Base-by-base conservation (phyloP, 2,797 vertebrate species). In the Danionella dracula region DNA sequence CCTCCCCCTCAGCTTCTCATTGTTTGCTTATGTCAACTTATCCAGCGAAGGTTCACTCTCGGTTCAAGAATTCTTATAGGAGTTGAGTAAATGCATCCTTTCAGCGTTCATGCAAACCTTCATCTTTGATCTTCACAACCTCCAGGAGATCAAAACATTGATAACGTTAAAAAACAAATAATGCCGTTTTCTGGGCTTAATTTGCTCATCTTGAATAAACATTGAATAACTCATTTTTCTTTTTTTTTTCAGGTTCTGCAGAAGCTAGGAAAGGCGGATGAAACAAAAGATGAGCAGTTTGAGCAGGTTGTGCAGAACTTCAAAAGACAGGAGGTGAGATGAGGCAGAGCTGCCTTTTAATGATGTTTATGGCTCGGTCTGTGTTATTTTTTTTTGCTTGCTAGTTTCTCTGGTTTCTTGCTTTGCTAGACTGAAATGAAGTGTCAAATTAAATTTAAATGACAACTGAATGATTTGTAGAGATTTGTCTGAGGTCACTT, bases 281-380 rank as follows among this genome's bases (percentile, higher is more conserved):
- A 98, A 82, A 99, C 96, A 32, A 97, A 95, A 90, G 96, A 99
- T 69, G 96, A 97, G 68, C 95, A 98, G 79, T 99, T 99, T 84
- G 96, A 97, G 78, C 94, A 97, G 76, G 93, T 94, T 4, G 93
- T 99, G 60, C 83, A 92, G 73, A 99, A 99, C 84, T 99, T 99
- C 87, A 95, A 94, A 79, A 87, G 91, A 21, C 96, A 99, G 84
- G 95, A 99, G 90, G 95, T 96, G 73, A 88, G 84, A 12, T 12
- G 8, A 11, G 16, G 10, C 13, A n/a, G 13, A 42, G 41, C 20
- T 32, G 4, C 19, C 2, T 5, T n/a, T 13, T 4, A n/a, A 16
- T 11, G 45, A 37, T 58, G 44, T 20, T 19, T 34, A 37, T 17
- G 8, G 8, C 4, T 1, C n/a, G 29, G 13, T 23, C 7, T 55